Evolutionary conservation across 2,888 invertebrate genomes (phyloP).

Genomic region (Melieria picta): DNA sequence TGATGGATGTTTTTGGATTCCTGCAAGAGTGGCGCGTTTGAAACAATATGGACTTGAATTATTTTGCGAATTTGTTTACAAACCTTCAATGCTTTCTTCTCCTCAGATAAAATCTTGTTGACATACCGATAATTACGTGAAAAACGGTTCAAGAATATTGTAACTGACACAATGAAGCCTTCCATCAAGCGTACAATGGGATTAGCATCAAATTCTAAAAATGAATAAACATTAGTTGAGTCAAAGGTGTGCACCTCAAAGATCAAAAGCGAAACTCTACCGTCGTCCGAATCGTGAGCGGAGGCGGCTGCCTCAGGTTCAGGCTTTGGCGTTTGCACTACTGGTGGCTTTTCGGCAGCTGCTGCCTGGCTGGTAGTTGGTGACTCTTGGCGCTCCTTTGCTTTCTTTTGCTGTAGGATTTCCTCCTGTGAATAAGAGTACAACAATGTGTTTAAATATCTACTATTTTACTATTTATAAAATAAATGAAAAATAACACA

Average conservation of each 20-base stretch:
- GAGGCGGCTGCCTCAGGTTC: slow-evolving; percentile 54
- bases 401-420: too few species aligned
- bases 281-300: slow-evolving; percentile 55
- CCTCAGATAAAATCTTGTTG: slow-evolving; percentile 85
- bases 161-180: slow-evolving; percentile 77
- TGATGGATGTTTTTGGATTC: slow-evolving; percentile 77
- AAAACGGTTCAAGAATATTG: slow-evolving; percentile 82
- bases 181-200: slow-evolving; percentile 61
- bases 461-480: too few species aligned
- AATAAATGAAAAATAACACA: too few species aligned
- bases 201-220: slow-evolving; percentile 55
- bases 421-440: too few species aligned
- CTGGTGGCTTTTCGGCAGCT: slow-evolving; percentile 48
- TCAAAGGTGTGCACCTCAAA: background rate
- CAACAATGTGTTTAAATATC: too few species aligned
- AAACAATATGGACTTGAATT: too few species aligned
- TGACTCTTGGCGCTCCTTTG: background rate
- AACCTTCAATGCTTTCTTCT: slow-evolving; percentile 90
- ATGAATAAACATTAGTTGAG: background rate
- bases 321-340: slow-evolving; percentile 51
- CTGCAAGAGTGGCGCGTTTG: slow-evolving; percentile 63
- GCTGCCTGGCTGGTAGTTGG: slow-evolving; percentile 47
- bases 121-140: slow-evolving; percentile 96
- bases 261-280: slow-evolving; percentile 27
- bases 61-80: slow-evolving; percentile 17